These are phyloP conservation scores for Heteromyza rotundicornis DNA, from an alignment of 2,888 invertebrate species.

Conservation along the genomic window DNA sequence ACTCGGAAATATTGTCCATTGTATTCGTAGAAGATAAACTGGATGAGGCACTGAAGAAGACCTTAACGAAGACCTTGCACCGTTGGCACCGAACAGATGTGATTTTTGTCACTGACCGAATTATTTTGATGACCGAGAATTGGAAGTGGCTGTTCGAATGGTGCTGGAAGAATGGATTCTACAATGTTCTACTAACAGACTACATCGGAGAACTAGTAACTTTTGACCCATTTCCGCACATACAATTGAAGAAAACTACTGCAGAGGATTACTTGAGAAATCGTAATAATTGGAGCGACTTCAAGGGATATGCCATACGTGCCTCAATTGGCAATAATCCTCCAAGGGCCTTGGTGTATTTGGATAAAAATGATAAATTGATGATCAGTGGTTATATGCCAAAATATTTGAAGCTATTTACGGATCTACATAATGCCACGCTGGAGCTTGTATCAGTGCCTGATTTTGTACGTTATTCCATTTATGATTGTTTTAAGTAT, in stretches of 20 bases:
- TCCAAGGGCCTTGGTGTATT: slow-evolving; percentile 18
- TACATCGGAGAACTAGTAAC: not conserved
- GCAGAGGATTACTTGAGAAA: not conserved
- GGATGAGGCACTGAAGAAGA: not conserved
- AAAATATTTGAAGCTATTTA: slow-evolving; percentile 18
- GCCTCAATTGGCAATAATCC: slow-evolving; percentile 20
- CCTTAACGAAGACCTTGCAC: not conserved
- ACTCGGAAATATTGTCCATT: not conserved
- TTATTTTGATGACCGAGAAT: not conserved
- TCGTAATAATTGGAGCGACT: slow-evolving; percentile 9
- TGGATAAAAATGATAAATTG: not conserved
- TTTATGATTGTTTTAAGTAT: slow-evolving; percentile 14
- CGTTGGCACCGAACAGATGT: not conserved
- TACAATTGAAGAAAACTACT: not conserved
- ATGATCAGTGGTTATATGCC: slow-evolving; percentile 23
- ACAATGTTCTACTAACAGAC: slow-evolving; percentile 28
- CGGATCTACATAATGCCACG: slow-evolving; percentile 19
- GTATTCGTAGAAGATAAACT: not conserved
- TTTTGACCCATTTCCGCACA: slow-evolving; percentile 14
- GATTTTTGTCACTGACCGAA: not conserved
- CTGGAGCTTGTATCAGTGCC: not conserved
- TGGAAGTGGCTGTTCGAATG: slow-evolving; percentile 29
- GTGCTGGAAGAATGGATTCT: slow-evolving; percentile 34
- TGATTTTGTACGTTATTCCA: not conserved
- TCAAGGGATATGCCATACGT: slow-evolving; percentile 19